Conservation (phyloP, 2,888 invertebrate genomes). For the Cepaea hortensis region DNA sequence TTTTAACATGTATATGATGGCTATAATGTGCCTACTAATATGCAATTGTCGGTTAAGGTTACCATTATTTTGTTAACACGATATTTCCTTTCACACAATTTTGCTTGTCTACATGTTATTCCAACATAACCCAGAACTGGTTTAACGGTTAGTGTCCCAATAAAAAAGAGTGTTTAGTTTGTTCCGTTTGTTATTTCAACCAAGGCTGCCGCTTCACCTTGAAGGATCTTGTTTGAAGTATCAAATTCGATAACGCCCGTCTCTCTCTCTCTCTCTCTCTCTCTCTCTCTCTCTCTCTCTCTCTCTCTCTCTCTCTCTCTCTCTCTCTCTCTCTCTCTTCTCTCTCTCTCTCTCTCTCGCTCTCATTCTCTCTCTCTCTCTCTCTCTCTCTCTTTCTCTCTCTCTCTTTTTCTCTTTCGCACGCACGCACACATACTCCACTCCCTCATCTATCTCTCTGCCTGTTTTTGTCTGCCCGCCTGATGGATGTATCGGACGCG, state of each 20-base stretch:
- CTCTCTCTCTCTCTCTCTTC: constrained; percentile 2
- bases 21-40: not conserved
- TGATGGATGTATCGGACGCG: no score
- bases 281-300: constrained; percentile 1
- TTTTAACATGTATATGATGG: not conserved
- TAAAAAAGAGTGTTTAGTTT: not conserved
- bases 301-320: constrained; percentile 5
- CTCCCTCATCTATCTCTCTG: not conserved
- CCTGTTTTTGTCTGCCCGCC: no score
- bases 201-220: not conserved
- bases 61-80: not conserved
- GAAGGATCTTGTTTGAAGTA: not conserved
- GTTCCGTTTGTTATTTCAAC: not conserved
- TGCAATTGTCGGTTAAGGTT: not conserved
- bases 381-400: not conserved
- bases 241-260: not conserved
- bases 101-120: not conserved
- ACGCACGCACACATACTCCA: no score
- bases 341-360: not conserved
- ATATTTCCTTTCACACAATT: not conserved
- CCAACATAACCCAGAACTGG: not conserved
- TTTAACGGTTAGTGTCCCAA: not conserved
- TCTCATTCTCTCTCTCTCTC: not conserved
- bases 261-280: not conserved
- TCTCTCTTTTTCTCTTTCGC: not conserved